These are phyloP conservation scores for Dendrolimus punctatus DNA, from an alignment of 1,140 invertebrate genomes.

Conservation along the genomic window DNA sequence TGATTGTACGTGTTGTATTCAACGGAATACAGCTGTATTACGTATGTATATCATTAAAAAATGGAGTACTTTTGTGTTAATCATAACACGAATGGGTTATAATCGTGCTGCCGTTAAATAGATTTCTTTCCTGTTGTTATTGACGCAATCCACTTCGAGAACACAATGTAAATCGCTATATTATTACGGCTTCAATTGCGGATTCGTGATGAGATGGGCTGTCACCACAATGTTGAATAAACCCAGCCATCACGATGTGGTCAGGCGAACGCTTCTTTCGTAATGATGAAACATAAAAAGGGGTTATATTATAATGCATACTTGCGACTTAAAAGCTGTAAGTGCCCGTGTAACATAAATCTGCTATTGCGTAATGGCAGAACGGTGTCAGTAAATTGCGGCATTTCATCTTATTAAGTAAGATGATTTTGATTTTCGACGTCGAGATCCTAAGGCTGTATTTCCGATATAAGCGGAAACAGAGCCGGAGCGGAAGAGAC, in stretches of 20 bases:
- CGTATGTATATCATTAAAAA: no score
- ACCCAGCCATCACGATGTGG: constrained; percentile 18
- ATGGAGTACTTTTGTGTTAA: no score
- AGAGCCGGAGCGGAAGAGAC: no score
- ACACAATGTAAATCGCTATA: constrained; percentile 21
- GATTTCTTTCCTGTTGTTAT: constrained; percentile 15
- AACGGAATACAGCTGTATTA: no score
- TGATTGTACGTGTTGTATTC: no score
- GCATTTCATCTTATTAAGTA: constrained; percentile 6
- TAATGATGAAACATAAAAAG: constrained; percentile 9
- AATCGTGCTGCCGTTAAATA: constrained; percentile 11
- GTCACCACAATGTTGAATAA: constrained; percentile 31
- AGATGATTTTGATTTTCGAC: constrained; percentile 9
- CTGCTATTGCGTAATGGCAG: constrained; percentile 1
- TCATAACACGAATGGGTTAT: constrained; percentile 12
- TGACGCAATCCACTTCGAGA: constrained; percentile 4
- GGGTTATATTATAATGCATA: background rate
- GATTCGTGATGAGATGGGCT: constrained; percentile 34
- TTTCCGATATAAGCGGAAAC: no score
- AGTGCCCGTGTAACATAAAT: background rate
- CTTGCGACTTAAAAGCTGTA: constrained; percentile 3
- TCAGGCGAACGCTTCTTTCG: constrained; percentile 18
- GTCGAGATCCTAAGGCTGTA: background rate
- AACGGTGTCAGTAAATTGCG: constrained; percentile 6
- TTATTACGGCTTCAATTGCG: constrained; percentile 26